These are phyloP conservation scores for Oriolus oriolus DNA, from an alignment of 2,113 vertebrate species.

Conservation along the genomic window DNA sequence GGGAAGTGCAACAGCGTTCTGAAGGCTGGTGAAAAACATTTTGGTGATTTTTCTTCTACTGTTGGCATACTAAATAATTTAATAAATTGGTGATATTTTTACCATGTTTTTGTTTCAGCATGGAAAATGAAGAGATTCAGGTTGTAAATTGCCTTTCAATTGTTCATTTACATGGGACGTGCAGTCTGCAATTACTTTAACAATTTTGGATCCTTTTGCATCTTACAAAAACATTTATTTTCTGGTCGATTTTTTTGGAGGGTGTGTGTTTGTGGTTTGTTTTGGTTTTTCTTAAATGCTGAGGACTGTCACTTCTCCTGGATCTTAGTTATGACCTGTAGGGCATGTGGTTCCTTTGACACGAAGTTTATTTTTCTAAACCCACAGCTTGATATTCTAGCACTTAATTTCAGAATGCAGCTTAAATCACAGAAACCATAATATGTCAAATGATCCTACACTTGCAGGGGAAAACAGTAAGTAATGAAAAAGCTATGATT, in stretches of 20 bases:
- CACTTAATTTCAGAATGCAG: conserved; percentile 99
- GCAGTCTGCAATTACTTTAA: background rate
- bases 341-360: conserved; percentile 84
- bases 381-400: conserved; percentile 93
- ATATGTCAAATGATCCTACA: conserved; percentile 97
- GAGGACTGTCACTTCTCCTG: conserved; percentile 57
- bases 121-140: background rate
- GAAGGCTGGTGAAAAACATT: background rate
- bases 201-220: background rate
- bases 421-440: conserved; percentile 98
- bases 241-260: background rate
- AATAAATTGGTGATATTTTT: background rate
- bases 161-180: background rate
- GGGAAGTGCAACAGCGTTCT: background rate
- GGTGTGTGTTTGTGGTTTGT: background rate
- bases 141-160: background rate
- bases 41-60: background rate
- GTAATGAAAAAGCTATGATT: conserved; percentile 99
- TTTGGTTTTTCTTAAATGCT: background rate
- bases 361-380: conserved; percentile 94
- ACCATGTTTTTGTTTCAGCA: background rate
- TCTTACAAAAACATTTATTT: background rate
- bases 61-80: background rate
- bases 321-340: conserved; percentile 78
- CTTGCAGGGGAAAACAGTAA: conserved; percentile 95